Percentiles rank a stretch among this genome's conserved stretches.
Evolutionary conservation across 2,888 invertebrate species (phyloP).

Genomic region (Artemia sinica): DNA sequence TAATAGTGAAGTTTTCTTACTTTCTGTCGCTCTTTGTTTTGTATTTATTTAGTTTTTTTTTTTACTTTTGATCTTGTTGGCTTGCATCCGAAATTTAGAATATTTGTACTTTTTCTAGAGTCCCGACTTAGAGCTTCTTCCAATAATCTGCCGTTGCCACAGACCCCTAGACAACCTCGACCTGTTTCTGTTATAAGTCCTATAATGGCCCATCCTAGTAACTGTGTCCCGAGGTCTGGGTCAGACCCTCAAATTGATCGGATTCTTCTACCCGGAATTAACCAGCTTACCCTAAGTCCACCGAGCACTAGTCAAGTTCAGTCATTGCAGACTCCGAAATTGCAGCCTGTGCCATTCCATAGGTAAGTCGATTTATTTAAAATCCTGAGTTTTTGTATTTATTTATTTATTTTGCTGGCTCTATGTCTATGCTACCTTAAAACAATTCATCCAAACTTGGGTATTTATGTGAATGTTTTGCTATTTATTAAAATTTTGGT

Average conservation of each 20-base stretch:
- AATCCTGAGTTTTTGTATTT: no score
- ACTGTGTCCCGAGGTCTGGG: neutral
- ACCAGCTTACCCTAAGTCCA: slow-evolving; percentile 7
- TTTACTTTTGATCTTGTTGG: no score
- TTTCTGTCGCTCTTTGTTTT: no score
- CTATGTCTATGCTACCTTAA: no score
- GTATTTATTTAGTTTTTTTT: no score
- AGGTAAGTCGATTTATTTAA: slow-evolving; percentile 1
- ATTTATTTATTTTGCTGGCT: no score
- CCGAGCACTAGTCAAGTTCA: slow-evolving; percentile 9
- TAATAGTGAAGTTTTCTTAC: no score
- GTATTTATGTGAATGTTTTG: no score
- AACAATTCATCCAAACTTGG: no score
- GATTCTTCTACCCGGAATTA: neutral
- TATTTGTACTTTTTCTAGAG: neutral
- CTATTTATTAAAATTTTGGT: no score
- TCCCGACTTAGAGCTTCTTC: neutral
- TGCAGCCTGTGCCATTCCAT: slow-evolving; percentile 7
- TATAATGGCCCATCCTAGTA: neutral
- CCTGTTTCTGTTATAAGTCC: slow-evolving; percentile 11
- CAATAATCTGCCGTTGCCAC: neutral
- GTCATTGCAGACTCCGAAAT: neutral
- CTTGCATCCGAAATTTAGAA: no score
- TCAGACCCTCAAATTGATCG: slow-evolving; percentile 2
- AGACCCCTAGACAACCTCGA: neutral